Evolutionary conservation across 37 sponge, comb jelly and placozoan species (phyloP).

Genomic region (Beroe forskalii): DNA sequence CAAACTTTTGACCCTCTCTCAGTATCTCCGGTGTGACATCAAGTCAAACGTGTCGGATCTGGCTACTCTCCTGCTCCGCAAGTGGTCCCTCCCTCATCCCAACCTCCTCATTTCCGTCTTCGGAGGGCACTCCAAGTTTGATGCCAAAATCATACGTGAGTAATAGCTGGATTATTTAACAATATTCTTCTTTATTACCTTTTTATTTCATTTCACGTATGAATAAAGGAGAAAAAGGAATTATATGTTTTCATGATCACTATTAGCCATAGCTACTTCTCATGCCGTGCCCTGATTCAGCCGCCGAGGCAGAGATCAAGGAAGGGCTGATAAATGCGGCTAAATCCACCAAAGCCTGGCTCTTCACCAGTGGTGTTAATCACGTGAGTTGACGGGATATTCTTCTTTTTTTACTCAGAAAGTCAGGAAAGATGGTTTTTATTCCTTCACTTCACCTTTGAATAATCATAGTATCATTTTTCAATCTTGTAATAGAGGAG

Average conservation of each 20-base stretch:
- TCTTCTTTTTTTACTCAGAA: no score
- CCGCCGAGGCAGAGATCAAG: constrained; percentile 18
- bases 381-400: constrained; percentile 40
- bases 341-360: constrained; percentile 2
- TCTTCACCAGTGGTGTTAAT: constrained; percentile 47
- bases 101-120: constrained; percentile 55
- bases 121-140: constrained; percentile 58
- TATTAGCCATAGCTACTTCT: not conserved
- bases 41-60: not conserved
- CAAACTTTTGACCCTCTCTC: no score
- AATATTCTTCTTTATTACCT: no score
- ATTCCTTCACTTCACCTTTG: no score
- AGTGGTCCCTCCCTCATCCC: constrained; percentile 12
- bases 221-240: not conserved
- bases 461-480: no score
- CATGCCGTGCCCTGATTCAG: not conserved
- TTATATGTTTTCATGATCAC: not conserved
- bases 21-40: constrained; percentile 32
- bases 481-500: no score
- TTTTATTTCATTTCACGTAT: not conserved
- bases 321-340: constrained; percentile 14
- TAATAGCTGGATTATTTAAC: not conserved
- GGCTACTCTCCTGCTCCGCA: not conserved
- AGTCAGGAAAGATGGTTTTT: no score
- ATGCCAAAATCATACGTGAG: not conserved